Percentiles rank a stretch among this genome's conserved stretches.
phyloP scores from a whole-genome alignment of 2,797 vertebrate species.

The Lepilemur ruficaudatus region DNA sequence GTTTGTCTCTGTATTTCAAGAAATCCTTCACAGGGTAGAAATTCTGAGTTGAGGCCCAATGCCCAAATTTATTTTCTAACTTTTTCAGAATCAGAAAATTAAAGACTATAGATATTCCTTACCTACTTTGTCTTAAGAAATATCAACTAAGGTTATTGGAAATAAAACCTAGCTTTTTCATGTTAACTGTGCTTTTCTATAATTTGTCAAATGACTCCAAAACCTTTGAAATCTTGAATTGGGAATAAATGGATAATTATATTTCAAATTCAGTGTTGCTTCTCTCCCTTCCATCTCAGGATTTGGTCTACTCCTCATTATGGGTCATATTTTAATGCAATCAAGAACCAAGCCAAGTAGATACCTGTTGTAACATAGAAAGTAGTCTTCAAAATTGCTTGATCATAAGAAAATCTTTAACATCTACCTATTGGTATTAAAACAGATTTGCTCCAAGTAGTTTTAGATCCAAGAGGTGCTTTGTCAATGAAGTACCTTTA shows the following conservation, averaged over 20 bases:
- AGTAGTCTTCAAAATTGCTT: background rate
- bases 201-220: background rate
- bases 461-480: background rate
- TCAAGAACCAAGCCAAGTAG: background rate
- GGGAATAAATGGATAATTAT: background rate
- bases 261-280: background rate
- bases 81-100: background rate
- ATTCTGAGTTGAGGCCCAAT: background rate
- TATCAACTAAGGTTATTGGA: background rate
- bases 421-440: background rate
- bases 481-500: background rate
- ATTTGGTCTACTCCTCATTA: background rate
- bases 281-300: background rate
- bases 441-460: background rate
- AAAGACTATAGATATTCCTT: background rate
- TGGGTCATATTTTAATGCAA: background rate
- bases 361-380: background rate
- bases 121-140: background rate
- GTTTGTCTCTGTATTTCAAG: background rate
- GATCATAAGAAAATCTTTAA: background rate
- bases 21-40: background rate
- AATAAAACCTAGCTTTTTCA: background rate
- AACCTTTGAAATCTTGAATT: background rate
- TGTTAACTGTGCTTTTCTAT: background rate
- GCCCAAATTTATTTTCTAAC: constrained; percentile 11